These are phyloP conservation scores for Pachyrhynchus sulphureomaculatus DNA, from an alignment of 1,140 invertebrate genomes.

Conservation along the genomic window DNA sequence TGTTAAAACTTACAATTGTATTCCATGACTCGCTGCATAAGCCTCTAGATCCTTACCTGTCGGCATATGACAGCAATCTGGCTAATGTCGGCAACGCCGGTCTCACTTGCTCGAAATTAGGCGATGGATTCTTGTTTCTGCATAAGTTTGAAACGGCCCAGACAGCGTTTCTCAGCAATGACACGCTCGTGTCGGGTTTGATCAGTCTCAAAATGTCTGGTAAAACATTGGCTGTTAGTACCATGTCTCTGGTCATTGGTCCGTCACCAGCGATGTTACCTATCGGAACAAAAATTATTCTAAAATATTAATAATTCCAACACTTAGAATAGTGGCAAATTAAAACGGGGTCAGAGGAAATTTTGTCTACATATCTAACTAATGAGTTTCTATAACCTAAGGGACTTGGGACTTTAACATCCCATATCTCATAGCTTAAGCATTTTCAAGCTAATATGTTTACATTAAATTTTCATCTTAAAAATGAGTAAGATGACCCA, in stretches of 20 bases:
- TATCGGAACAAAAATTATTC: not conserved
- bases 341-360: too few relatives aligned
- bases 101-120: constrained; percentile 73
- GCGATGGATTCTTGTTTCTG: constrained; percentile 87
- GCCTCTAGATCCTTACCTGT: constrained; percentile 46
- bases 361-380: too few relatives aligned
- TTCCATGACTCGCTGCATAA: too few relatives aligned
- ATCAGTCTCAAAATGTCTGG: constrained; percentile 68
- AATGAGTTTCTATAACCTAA: too few relatives aligned
- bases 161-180: constrained; percentile 40
- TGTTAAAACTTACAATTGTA: too few relatives aligned
- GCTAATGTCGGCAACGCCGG: constrained; percentile 80
- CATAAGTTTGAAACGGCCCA: constrained; percentile 94
- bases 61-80: constrained; percentile 70
- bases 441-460: too few relatives aligned
- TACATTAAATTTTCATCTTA: too few relatives aligned
- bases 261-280: constrained; percentile 93
- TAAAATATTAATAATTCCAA: not conserved
- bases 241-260: constrained; percentile 71
- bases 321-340: too few relatives aligned
- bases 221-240: constrained; percentile 66
- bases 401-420: too few relatives aligned
- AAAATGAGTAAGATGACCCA: too few relatives aligned
- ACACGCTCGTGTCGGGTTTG: constrained; percentile 58
- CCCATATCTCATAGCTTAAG: too few relatives aligned